These are phyloP conservation scores for Notamacropus eugenii DNA, from an alignment of 2,797 vertebrate genomes.

Conservation along the genomic window DNA sequence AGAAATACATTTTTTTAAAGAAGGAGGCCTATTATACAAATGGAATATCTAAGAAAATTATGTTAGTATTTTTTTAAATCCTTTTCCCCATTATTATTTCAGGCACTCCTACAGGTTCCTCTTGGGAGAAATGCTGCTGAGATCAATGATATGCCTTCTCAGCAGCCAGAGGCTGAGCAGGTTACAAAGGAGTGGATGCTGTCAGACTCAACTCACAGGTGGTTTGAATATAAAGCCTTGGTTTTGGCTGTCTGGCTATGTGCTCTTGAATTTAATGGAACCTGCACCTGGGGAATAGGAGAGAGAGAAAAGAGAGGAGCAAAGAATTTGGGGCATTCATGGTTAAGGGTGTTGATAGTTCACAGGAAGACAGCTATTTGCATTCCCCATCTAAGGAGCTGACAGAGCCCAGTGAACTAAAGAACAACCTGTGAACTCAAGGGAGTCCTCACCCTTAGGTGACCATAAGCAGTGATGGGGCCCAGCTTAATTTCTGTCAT, in stretches of 20 bases:
- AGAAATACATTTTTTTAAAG: slow-evolving; percentile 7
- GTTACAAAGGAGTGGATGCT: slow-evolving; percentile 15
- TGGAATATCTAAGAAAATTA: slow-evolving; percentile 47
- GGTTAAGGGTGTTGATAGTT: slow-evolving; percentile 10
- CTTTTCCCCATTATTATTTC: slow-evolving; percentile 52
- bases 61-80: slow-evolving; percentile 43
- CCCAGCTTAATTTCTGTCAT: background rate
- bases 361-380: slow-evolving; percentile 38
- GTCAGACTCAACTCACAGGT: background rate
- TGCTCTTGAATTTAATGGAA: slow-evolving; percentile 61
- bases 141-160: slow-evolving; percentile 56
- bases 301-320: slow-evolving; percentile 22
- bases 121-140: background rate
- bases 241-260: slow-evolving; percentile 39
- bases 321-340: background rate
- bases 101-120: slow-evolving; percentile 23
- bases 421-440: slow-evolving; percentile 7
- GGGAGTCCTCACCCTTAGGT: background rate
- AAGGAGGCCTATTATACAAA: slow-evolving; percentile 5
- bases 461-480: background rate
- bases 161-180: slow-evolving; percentile 18
- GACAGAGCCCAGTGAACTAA: background rate
- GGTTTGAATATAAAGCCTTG: slow-evolving; percentile 60
- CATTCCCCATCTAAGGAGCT: slow-evolving; percentile 1
- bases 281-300: slow-evolving; percentile 29